phyloP scores from a whole-genome alignment of 2,113 vertebrate genomes.

The Helogale parvula region DNA sequence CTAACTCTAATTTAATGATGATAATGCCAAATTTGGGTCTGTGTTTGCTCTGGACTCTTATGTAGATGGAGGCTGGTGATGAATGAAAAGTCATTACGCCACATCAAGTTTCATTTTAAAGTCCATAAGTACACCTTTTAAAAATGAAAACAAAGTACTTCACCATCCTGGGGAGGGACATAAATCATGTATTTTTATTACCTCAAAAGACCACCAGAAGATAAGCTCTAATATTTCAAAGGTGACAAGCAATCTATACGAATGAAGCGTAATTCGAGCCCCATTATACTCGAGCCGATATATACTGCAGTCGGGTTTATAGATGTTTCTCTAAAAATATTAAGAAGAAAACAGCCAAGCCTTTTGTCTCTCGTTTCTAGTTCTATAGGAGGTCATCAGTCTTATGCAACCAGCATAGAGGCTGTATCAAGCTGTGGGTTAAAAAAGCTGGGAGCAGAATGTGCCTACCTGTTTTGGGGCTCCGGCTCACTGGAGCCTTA shows the following conservation, averaged over 20 bases:
- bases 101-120: slow-evolving; percentile 85
- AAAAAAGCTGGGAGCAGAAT: slow-evolving; percentile 34
- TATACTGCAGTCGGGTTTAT: slow-evolving; percentile 63
- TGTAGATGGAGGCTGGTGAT: slow-evolving; percentile 67
- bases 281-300: slow-evolving; percentile 76
- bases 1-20: background rate
- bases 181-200: slow-evolving; percentile 86
- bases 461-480: background rate
- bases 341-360: slow-evolving; percentile 41
- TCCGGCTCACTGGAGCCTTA: background rate
- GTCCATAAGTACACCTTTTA: slow-evolving; percentile 81
- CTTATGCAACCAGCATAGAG: background rate
- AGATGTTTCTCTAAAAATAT: slow-evolving; percentile 72
- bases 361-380: slow-evolving; percentile 58
- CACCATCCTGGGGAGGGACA: slow-evolving; percentile 67
- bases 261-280: slow-evolving; percentile 84
- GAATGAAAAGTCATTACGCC: slow-evolving; percentile 75
- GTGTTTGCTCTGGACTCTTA: background rate
- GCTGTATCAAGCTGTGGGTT: background rate
- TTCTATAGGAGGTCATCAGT: slow-evolving; percentile 59
- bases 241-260: slow-evolving; percentile 82
- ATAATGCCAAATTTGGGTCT: background rate
- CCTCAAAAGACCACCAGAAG: slow-evolving; percentile 82
- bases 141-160: slow-evolving; percentile 84
- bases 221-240: slow-evolving; percentile 87